Evolutionary conservation across 1,140 invertebrate genomes (phyloP).

Genomic region (Drosophila micromelanica): DNA sequence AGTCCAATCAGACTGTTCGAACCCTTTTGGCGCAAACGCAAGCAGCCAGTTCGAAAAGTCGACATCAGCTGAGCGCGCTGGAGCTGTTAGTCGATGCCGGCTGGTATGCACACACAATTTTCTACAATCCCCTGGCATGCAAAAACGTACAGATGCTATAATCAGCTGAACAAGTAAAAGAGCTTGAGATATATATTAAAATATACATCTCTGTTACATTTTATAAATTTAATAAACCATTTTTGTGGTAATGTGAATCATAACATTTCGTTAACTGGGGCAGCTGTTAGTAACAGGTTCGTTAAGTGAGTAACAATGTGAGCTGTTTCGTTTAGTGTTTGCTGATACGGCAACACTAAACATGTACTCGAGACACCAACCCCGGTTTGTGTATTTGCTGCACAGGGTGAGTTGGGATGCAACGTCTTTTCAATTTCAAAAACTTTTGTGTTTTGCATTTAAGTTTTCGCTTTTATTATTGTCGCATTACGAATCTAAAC

Average conservation of each 20-base stretch:
- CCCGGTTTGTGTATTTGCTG: neutral
- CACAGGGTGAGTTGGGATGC: neutral
- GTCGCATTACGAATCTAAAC: conserved; percentile 80
- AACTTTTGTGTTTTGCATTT: conserved; percentile 40
- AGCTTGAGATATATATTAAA: neutral
- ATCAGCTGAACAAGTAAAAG: too few species aligned
- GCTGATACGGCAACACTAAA: neutral
- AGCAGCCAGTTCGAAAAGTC: conserved; percentile 32
- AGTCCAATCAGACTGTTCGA: conserved; percentile 7
- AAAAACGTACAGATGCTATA: neutral
- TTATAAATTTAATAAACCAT: too few species aligned
- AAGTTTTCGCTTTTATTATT: conserved; percentile 79
- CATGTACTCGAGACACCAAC: neutral
- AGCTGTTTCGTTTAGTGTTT: neutral
- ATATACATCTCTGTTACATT: neutral
- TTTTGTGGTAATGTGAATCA: neutral
- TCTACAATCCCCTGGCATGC: neutral
- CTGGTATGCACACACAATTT: conserved; percentile 8
- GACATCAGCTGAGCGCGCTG: conserved; percentile 32
- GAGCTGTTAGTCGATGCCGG: conserved; percentile 11
- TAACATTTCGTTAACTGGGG: neutral
- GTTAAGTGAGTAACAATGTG: conserved; percentile 8
- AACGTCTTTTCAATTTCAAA: conserved; percentile 12
- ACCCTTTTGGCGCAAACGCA: conserved; percentile 42
- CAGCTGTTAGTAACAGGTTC: conserved; percentile 5